Evolutionary conservation across 2,888 invertebrate species (phyloP).

Genomic region (Brenthis hecate): DNA sequence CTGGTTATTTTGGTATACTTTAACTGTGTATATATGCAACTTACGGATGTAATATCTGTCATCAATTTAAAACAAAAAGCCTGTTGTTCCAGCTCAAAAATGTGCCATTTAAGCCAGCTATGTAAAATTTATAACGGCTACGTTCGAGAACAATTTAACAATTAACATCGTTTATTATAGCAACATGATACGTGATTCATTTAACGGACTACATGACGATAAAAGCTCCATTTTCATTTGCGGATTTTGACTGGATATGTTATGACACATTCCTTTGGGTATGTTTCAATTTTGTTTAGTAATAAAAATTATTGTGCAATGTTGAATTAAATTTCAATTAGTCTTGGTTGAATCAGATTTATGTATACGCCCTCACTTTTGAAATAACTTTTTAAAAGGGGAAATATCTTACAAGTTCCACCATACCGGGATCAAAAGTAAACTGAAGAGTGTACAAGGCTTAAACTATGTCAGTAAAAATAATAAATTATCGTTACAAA

Average conservation of each 20-base stretch:
- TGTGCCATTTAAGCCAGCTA: no score
- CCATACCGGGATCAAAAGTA: no score
- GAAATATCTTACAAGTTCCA: no score
- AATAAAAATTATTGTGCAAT: background rate
- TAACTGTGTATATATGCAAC: no score
- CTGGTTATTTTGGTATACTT: no score
- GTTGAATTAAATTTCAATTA: conserved; percentile 9
- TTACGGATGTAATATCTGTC: no score
- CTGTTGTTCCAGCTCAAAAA: background rate
- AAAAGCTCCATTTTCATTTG: background rate
- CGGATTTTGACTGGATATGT: background rate
- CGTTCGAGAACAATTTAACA: conserved; percentile 12
- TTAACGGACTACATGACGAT: conserved; percentile 1
- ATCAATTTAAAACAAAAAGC: no score
- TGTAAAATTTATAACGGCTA: conserved; percentile 1
- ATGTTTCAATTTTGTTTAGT: background rate
- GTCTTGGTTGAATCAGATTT: background rate
- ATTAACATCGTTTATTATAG: conserved; percentile 14
- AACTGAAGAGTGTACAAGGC: no score
- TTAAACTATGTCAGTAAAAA: no score
- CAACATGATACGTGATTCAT: conserved; percentile 8
- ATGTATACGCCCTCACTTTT: background rate
- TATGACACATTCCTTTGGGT: conserved; percentile 4
- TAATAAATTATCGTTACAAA: no score
- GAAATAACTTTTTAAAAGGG: no score